A percentile compares a stretch with the other conserved stretches of the same genome.
These are phyloP conservation scores for Squalus acanthias DNA, from an alignment of 2,797 vertebrate genomes.

Conservation along the genomic window DNA sequence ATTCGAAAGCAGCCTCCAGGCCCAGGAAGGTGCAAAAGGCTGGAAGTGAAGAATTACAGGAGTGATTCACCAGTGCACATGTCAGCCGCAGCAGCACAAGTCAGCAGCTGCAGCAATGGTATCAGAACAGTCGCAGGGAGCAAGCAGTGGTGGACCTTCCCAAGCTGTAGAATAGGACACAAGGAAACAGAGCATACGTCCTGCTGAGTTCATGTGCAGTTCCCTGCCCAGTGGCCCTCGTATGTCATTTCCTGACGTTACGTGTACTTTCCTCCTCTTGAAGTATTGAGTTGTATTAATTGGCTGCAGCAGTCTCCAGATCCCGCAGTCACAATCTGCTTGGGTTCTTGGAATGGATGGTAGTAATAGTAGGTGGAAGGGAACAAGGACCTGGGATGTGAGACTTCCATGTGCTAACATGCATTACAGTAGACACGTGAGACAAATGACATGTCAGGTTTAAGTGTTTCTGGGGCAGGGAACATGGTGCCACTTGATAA, in stretches of 20 bases:
- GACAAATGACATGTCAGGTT: background rate
- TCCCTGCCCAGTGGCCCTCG: background rate
- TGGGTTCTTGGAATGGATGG: background rate
- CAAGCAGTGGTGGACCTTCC: background rate
- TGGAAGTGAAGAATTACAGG: background rate
- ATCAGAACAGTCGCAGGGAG: background rate
- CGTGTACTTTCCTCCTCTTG: background rate
- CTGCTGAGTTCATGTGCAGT: background rate
- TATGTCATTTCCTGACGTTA: constrained; percentile 13
- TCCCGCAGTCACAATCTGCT: constrained; percentile 7
- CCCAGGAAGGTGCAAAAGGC: background rate
- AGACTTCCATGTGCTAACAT: background rate
- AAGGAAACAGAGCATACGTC: background rate
- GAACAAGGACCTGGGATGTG: background rate
- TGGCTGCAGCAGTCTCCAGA: background rate
- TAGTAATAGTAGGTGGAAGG: background rate
- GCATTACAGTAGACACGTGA: background rate
- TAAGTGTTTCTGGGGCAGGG: background rate
- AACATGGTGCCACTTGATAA: background rate
- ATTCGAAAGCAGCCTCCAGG: background rate
- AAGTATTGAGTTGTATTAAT: background rate
- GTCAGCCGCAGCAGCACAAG: background rate
- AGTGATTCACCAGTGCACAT: background rate
- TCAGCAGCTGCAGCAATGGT: no score
- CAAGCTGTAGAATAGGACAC: background rate